Evolutionary conservation across 2,113 vertebrate genomes (phyloP).

Genomic region (Hoplias malabaricus): DNA sequence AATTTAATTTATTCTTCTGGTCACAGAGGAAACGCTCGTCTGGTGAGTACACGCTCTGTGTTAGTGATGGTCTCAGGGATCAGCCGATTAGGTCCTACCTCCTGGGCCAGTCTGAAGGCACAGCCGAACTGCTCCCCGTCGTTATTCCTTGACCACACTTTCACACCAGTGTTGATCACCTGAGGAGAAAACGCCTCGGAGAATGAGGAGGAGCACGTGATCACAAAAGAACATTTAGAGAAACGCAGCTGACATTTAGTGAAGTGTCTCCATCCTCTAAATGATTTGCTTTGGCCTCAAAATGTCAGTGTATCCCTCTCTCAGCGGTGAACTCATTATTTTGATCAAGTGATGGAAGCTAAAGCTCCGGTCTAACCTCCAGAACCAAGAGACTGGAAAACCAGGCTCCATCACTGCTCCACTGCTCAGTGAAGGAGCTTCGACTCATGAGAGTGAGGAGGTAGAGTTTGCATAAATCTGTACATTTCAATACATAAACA

Average conservation of each 20-base stretch:
- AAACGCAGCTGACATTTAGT: not conserved
- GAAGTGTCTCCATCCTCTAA: not conserved
- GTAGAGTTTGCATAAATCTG: no score
- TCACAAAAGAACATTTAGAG: not conserved
- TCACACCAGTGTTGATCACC: conserved; percentile 97
- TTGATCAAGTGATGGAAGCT: conserved; percentile 32
- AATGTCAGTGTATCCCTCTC: conserved; percentile 23
- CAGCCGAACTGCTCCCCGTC: conserved; percentile 93
- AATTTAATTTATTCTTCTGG: no score
- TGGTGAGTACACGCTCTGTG: not conserved
- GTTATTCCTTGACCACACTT: conserved; percentile 93
- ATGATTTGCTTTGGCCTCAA: conserved; percentile 13
- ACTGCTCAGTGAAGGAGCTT: not conserved
- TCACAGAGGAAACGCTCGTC: no score
- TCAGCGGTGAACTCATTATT: not conserved
- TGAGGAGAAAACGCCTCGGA: conserved; percentile 57
- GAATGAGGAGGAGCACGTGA: not conserved
- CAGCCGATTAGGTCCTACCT: conserved; percentile 70
- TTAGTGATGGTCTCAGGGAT: not conserved
- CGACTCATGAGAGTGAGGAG: no score
- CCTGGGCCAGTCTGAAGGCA: conserved; percentile 93
- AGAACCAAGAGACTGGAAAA: conserved; percentile 19
- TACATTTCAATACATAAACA: no score
- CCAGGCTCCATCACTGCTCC: conserved; percentile 20
- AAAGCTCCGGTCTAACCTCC: not conserved